Percentiles rank a stretch among this genome's conserved stretches.
phyloP scores from a whole-genome alignment of 2,113 vertebrate genomes.

The Myotis brandtii region DNA sequence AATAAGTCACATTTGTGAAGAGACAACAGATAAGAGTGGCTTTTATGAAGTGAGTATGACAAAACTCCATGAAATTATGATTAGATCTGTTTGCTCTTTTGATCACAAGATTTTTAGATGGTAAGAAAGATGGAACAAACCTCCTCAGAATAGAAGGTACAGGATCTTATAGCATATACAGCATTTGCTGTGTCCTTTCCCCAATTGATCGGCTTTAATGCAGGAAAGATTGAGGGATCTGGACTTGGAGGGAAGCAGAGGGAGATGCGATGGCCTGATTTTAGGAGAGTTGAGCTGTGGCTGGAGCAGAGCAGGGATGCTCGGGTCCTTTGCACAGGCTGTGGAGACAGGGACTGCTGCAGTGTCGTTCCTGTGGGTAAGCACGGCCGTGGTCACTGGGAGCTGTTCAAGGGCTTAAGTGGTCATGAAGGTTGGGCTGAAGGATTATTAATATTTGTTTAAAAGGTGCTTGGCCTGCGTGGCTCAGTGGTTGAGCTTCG shows the following conservation, averaged over 20 bases:
- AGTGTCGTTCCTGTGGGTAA: not conserved
- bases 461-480: not conserved
- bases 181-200: not conserved
- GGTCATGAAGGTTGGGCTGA: not conserved
- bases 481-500: too few species aligned
- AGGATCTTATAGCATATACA: not conserved
- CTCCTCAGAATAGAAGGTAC: not conserved
- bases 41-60: not conserved
- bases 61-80: not conserved
- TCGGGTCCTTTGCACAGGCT: not conserved
- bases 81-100: slow-evolving; percentile 4
- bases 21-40: not conserved
- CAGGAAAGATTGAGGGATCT: not conserved
- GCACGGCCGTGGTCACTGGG: not conserved
- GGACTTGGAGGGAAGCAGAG: not conserved
- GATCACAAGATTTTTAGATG: not conserved
- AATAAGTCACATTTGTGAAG: slow-evolving; percentile 30
- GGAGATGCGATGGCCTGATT: not conserved
- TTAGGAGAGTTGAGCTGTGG: not conserved
- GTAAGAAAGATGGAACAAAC: not conserved
- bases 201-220: not conserved
- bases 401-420: not conserved
- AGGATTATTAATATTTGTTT: slow-evolving; percentile 26
- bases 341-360: not conserved
- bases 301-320: not conserved